Evolutionary conservation across 2,797 vertebrate genomes (phyloP).

Genomic region (Spinus olivaceus): DNA sequence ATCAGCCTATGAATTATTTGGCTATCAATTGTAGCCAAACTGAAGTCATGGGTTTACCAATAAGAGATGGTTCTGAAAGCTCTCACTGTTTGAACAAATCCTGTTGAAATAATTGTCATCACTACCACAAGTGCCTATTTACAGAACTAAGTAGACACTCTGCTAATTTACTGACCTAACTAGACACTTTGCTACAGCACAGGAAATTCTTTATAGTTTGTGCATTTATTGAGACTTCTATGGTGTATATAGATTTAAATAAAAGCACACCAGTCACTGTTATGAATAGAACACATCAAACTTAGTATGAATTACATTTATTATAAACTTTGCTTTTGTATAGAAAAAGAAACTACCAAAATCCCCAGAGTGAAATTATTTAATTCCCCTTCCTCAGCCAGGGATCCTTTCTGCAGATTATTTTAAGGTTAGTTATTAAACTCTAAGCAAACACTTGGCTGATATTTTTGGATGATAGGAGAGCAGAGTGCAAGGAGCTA

Average conservation of each 20-base stretch:
- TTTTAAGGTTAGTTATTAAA: constrained; percentile 6
- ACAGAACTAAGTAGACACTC: not conserved
- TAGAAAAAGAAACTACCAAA: not conserved
- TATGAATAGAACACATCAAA: not conserved
- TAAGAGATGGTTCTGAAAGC: not conserved
- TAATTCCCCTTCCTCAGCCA: not conserved
- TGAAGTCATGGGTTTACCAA: not conserved
- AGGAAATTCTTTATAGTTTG: not conserved
- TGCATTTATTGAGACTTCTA: not conserved
- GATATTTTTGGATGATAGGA: constrained; percentile 3
- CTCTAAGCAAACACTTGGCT: not conserved
- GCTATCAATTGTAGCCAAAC: not conserved
- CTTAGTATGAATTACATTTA: not conserved
- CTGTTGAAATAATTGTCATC: not conserved
- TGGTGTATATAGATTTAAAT: not conserved
- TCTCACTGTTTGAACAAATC: not conserved
- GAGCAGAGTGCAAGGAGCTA: not conserved
- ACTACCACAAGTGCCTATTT: not conserved
- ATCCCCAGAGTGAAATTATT: not conserved
- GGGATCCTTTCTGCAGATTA: not conserved
- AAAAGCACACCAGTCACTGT: not conserved
- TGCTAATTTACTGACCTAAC: not conserved
- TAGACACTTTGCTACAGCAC: not conserved
- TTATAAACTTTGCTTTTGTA: not conserved
- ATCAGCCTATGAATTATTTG: not conserved